phyloP scores from a whole-genome alignment of 2,113 vertebrate species.

The Dinomys branickii region DNA sequence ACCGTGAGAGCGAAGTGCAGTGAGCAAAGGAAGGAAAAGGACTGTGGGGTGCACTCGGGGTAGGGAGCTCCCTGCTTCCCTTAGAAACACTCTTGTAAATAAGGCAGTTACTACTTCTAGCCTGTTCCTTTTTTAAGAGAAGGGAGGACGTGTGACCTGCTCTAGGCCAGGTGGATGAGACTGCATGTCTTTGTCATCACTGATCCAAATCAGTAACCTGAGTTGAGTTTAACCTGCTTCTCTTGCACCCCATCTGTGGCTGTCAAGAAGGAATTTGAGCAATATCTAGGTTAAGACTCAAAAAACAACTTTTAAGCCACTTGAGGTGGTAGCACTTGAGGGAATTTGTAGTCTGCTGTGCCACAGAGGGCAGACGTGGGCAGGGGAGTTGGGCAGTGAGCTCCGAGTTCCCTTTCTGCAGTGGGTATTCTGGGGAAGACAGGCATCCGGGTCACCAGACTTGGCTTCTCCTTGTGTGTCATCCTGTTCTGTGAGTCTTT shows the following conservation, averaged over 20 bases:
- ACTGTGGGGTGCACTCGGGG: not conserved
- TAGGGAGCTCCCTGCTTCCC: not conserved
- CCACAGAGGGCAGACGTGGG: not conserved
- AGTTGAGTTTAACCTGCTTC: not conserved
- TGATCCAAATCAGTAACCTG: not conserved
- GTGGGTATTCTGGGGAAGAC: too few relatives aligned
- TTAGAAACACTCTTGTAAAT: not conserved
- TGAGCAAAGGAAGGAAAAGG: not conserved
- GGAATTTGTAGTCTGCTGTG: not conserved
- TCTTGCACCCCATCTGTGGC: not conserved
- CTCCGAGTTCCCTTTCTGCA: not conserved
- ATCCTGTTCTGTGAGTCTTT: not conserved
- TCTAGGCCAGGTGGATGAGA: not conserved
- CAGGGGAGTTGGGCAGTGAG: not conserved
- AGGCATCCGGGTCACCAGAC: rapidly evolving
- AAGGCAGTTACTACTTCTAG: not conserved
- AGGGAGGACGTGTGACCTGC: not conserved
- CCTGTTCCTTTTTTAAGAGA: not conserved
- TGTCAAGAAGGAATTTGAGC: conserved; percentile 16
- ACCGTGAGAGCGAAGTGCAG: not conserved
- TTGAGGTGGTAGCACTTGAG: not conserved
- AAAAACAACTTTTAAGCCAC: not conserved
- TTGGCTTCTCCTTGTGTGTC: not conserved
- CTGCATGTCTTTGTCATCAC: not conserved
- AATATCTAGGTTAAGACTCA: conserved; percentile 45